phyloP scores from a whole-genome alignment of 2,888 invertebrate species.

The Sphecodes monilicornis region DNA sequence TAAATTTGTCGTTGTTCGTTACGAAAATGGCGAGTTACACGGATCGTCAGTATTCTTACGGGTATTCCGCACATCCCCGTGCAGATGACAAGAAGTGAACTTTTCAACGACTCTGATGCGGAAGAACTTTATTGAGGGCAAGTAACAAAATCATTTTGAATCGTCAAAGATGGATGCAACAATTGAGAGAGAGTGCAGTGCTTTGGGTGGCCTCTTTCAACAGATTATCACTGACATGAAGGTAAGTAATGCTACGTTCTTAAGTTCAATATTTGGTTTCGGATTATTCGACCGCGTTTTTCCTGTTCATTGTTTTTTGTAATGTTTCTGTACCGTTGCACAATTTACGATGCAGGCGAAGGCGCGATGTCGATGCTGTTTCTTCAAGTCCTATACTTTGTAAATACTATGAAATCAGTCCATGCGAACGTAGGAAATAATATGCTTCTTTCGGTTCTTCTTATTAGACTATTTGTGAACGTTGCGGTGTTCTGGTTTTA shows the following conservation, averaged over 20 bases:
- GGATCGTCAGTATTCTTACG: constrained; percentile 43
- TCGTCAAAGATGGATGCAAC: constrained; percentile 88
- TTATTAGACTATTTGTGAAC: constrained; percentile 1
- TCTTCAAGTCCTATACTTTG: constrained; percentile 20
- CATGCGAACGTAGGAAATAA: background rate
- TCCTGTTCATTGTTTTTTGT: constrained; percentile 53
- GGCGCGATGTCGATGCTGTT: constrained; percentile 42
- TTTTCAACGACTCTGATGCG: constrained; percentile 33
- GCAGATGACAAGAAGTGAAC: constrained; percentile 63
- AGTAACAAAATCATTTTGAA: constrained; percentile 38
- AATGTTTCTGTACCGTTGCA: constrained; percentile 43
- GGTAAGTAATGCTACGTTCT: constrained; percentile 86
- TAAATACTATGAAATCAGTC: constrained; percentile 40
- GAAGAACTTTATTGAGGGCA: constrained; percentile 51
- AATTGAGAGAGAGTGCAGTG: constrained; percentile 94
- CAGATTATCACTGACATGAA: constrained; percentile 98
- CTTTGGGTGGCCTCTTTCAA: constrained; percentile 96
- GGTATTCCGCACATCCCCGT: constrained; percentile 30
- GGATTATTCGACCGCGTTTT: constrained; percentile 28
- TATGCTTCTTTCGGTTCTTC: background rate
- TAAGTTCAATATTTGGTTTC: constrained; percentile 1
- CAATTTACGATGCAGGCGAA: constrained; percentile 54
- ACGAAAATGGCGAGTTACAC: constrained; percentile 62
- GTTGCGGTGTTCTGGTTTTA: constrained; percentile 30
- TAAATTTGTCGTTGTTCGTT: constrained; percentile 35